A percentile compares a stretch with the other conserved stretches of the same genome.
Evolutionary conservation across 2,888 invertebrate genomes (phyloP).

Genomic region (Beris morrisii): DNA sequence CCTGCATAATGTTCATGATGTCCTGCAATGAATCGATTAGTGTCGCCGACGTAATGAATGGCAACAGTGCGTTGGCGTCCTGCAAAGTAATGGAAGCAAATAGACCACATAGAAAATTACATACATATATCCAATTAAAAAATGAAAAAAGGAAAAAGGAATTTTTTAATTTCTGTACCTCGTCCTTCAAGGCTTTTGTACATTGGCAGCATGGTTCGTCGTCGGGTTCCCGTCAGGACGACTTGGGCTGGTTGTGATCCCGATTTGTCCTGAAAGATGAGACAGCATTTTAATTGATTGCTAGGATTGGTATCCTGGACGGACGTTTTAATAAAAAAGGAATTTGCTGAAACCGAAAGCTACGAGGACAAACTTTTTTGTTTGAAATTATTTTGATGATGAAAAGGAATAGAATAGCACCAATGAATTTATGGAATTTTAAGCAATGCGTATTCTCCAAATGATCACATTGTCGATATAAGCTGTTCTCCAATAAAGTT

Average conservation of each 20-base stretch:
- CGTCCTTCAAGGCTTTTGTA: constrained; percentile 26
- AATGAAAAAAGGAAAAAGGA: background rate
- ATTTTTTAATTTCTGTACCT: constrained; percentile 9
- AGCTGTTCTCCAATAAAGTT: too few relatives aligned
- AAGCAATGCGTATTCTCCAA: too few relatives aligned
- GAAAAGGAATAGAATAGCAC: too few relatives aligned
- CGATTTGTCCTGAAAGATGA: constrained; percentile 8
- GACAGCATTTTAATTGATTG: constrained; percentile 1
- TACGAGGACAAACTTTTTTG: too few relatives aligned
- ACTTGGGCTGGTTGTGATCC: constrained; percentile 24
- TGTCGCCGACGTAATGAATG: constrained; percentile 67
- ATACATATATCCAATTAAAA: constrained; percentile 7
- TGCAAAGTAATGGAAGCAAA: background rate
- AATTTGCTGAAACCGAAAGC: too few relatives aligned
- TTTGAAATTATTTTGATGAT: background rate
- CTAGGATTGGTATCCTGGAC: too few relatives aligned
- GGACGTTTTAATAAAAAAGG: too few relatives aligned
- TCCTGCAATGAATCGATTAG: constrained; percentile 61
- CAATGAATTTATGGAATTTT: too few relatives aligned
- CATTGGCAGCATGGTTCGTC: constrained; percentile 17
- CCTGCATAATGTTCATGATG: constrained; percentile 64
- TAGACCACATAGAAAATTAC: constrained; percentile 4
- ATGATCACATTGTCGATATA: too few relatives aligned
- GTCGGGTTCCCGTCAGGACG: constrained; percentile 17
- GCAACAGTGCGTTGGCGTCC: constrained; percentile 51